These are phyloP conservation scores for Aphidoletes aphidimyza DNA, from an alignment of 2,888 invertebrate genomes.

Conservation along the genomic window DNA sequence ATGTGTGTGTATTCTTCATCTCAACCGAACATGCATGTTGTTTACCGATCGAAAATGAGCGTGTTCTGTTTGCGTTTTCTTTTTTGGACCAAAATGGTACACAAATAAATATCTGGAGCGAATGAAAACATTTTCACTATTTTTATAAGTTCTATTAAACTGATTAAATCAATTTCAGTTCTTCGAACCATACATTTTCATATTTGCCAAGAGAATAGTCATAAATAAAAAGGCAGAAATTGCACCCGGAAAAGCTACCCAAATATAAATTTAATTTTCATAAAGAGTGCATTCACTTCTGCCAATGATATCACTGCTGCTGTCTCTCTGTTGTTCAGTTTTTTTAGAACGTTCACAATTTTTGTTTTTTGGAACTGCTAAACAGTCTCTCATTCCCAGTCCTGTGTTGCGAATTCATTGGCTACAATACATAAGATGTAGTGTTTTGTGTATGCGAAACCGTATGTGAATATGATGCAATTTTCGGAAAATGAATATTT, in stretches of 20 bases:
- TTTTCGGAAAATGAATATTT: constrained; percentile 36
- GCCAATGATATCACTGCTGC: not conserved
- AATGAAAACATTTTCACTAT: constrained; percentile 23
- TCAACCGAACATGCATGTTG: too few relatives aligned
- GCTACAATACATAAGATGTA: not conserved
- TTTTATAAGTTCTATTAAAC: constrained; percentile 31
- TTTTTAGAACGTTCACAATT: not conserved
- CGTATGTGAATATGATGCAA: constrained; percentile 26
- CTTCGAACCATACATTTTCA: constrained; percentile 1
- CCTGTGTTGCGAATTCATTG: not conserved
- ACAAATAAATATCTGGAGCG: not conserved
- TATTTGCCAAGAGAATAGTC: not conserved
- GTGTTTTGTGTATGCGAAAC: not conserved
- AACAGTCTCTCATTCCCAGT: too few relatives aligned
- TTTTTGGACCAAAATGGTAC: too few relatives aligned
- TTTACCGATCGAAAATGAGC: too few relatives aligned
- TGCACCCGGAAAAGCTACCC: not conserved
- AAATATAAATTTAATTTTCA: constrained; percentile 36
- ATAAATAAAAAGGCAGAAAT: constrained; percentile 2
- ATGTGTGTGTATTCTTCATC: not conserved
- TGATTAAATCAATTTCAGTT: constrained; percentile 13
- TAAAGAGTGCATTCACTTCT: constrained; percentile 1
- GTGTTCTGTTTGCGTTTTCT: too few relatives aligned
- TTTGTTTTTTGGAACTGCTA: too few relatives aligned
- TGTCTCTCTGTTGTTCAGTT: not conserved